These are phyloP conservation scores for Stenoptilia bipunctidactyla DNA, from an alignment of 2,888 invertebrate species.

Conservation along the genomic window DNA sequence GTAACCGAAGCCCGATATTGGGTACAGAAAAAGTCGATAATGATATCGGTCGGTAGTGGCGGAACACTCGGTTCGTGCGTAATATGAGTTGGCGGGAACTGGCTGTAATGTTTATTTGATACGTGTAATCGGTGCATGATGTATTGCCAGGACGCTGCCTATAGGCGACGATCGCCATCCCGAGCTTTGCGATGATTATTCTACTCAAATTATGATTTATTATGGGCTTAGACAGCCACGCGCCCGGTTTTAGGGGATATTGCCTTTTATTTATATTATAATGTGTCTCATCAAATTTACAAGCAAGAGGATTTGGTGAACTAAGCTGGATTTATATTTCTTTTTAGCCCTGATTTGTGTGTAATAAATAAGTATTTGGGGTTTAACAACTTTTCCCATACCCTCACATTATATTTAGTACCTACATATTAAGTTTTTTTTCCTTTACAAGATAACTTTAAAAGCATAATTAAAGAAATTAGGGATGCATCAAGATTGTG, in stretches of 20 bases:
- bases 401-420: too few relatives aligned
- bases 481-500: too few relatives aligned
- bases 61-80: neutral
- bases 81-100: slow-evolving; percentile 25
- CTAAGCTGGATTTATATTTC: neutral
- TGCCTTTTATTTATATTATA: slow-evolving; percentile 56
- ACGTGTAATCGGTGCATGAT: slow-evolving; percentile 63
- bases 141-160: slow-evolving; percentile 37
- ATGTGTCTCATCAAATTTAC: slow-evolving; percentile 38
- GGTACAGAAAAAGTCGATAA: slow-evolving; percentile 31
- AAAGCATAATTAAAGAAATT: too few relatives aligned
- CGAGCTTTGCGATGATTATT: slow-evolving; percentile 66
- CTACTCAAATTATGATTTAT: slow-evolving; percentile 67
- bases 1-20: neutral
- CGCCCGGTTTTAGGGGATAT: slow-evolving; percentile 55
- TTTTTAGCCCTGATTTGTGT: too few relatives aligned
- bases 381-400: too few relatives aligned
- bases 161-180: slow-evolving; percentile 22
- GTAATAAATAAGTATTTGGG: too few relatives aligned
- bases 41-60: slow-evolving; percentile 33
- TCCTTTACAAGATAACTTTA: too few relatives aligned
- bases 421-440: too few relatives aligned
- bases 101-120: slow-evolving; percentile 60
- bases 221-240: slow-evolving; percentile 57
- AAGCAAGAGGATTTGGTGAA: slow-evolving; percentile 45